Evolutionary conservation across 2,888 invertebrate genomes (phyloP).

Genomic region (Troglohyphantes excavatus): DNA sequence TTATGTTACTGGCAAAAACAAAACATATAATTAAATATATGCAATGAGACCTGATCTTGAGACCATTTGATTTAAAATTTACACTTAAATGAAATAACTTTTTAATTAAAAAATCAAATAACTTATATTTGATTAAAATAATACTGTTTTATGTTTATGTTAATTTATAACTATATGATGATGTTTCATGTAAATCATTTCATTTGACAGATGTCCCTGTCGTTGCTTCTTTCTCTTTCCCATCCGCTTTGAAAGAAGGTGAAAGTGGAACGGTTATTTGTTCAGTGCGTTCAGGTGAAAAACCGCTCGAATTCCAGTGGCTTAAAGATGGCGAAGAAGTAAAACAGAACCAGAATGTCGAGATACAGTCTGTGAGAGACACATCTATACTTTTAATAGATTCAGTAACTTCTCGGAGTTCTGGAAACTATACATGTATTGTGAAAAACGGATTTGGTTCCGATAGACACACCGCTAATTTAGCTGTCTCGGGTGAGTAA

Average conservation of each 20-base stretch:
- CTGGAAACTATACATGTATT: conserved; percentile 79
- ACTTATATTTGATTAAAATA: no score
- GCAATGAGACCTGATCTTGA: no score
- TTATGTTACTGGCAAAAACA: no score
- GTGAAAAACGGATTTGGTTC: conserved; percentile 70
- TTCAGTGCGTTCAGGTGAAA: conserved; percentile 79
- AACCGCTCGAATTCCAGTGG: conserved; percentile 79
- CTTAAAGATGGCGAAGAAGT: conserved; percentile 59
- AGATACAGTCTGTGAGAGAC: conserved; percentile 57
- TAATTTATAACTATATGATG: no score
- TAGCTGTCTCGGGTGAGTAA: conserved; percentile 73
- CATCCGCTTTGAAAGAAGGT: conserved; percentile 74
- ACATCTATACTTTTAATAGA: conserved; percentile 77
- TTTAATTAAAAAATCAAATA: no score
- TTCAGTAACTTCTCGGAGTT: conserved; percentile 53
- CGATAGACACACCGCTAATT: conserved; percentile 62
- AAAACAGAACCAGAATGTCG: conserved; percentile 28
- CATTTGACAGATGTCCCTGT: conserved; percentile 59
- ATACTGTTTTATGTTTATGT: no score
- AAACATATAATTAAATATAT: no score
- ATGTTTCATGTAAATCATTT: no score
- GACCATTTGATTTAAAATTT: no score
- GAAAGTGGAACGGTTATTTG: conserved; percentile 79
- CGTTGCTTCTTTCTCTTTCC: conserved; percentile 53
- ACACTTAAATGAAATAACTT: no score